phyloP scores from a whole-genome alignment of 2,113 vertebrate species.

The Urocynchramus pylzowi region DNA sequence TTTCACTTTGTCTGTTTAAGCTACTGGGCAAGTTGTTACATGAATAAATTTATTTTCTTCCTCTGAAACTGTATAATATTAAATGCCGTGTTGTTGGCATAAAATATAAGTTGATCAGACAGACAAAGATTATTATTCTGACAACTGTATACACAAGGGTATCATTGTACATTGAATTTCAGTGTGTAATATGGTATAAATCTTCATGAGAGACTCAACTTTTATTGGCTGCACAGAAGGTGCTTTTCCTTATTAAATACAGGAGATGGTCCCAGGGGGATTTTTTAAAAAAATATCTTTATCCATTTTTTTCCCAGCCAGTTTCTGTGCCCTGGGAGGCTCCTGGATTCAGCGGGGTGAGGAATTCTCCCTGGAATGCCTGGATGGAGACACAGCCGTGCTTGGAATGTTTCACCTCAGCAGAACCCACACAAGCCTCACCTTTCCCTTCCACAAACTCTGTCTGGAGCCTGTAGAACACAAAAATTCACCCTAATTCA shows the following conservation, averaged over 20 bases:
- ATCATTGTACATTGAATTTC: slow-evolving; percentile 60
- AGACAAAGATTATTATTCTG: slow-evolving; percentile 72
- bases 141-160: slow-evolving; percentile 59
- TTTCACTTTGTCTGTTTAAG: slow-evolving; percentile 35
- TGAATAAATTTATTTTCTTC: slow-evolving; percentile 58
- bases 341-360: not conserved
- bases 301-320: slow-evolving; percentile 22
- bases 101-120: slow-evolving; percentile 68
- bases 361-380: not conserved
- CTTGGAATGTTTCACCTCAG: not conserved
- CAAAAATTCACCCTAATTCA: not conserved
- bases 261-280: not conserved
- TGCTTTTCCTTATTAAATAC: slow-evolving; percentile 69
- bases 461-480: not conserved
- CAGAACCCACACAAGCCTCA: not conserved
- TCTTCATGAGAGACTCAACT: slow-evolving; percentile 63
- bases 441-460: not conserved
- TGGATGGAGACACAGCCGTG: not conserved
- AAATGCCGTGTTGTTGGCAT: slow-evolving; percentile 62
- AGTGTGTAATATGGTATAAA: slow-evolving; percentile 65
- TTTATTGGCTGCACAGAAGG: slow-evolving; percentile 69
- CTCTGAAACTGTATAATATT: slow-evolving; percentile 53
- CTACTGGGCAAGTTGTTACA: slow-evolving; percentile 1
- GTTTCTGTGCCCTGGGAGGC: not conserved
- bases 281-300: slow-evolving; percentile 51